These are phyloP conservation scores for Bradypus variegatus DNA, from an alignment of 2,797 vertebrate species.

Conservation along the genomic window DNA sequence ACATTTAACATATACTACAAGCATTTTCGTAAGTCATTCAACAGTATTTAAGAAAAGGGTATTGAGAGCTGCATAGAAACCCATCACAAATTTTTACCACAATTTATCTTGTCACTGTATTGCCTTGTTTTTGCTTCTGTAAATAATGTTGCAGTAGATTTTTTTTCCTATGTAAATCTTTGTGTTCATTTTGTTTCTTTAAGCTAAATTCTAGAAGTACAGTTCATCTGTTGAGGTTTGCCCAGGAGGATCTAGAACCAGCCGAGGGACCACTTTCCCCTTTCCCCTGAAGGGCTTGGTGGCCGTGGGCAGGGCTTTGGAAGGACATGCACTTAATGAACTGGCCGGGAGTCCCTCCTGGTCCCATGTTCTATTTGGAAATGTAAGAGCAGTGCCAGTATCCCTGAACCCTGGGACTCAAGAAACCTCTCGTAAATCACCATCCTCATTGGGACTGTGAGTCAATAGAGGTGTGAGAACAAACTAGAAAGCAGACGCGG, in stretches of 20 bases:
- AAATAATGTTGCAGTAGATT: background rate
- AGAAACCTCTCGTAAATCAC: background rate
- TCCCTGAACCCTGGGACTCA: background rate
- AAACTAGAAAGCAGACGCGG: background rate
- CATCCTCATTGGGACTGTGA: background rate
- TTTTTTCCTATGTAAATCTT: background rate
- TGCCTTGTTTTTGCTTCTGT: background rate
- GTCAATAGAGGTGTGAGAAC: background rate
- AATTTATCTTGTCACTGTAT: background rate
- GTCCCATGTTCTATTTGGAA: background rate
- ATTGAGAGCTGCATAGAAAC: background rate
- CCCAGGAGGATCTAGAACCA: background rate
- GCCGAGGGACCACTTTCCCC: background rate
- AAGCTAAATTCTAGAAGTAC: background rate
- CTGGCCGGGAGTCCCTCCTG: background rate
- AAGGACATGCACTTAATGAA: background rate
- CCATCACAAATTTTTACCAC: background rate
- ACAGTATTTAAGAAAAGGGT: background rate
- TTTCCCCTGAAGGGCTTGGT: too few relatives aligned
- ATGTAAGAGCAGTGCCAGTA: background rate
- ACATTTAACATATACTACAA: background rate
- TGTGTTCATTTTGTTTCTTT: background rate
- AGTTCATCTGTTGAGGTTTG: background rate
- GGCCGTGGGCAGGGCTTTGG: too few relatives aligned
- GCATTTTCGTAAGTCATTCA: background rate